These are phyloP conservation scores for Eurystomus glaucurus DNA, from an alignment of 2,797 vertebrate genomes.

Conservation along the genomic window DNA sequence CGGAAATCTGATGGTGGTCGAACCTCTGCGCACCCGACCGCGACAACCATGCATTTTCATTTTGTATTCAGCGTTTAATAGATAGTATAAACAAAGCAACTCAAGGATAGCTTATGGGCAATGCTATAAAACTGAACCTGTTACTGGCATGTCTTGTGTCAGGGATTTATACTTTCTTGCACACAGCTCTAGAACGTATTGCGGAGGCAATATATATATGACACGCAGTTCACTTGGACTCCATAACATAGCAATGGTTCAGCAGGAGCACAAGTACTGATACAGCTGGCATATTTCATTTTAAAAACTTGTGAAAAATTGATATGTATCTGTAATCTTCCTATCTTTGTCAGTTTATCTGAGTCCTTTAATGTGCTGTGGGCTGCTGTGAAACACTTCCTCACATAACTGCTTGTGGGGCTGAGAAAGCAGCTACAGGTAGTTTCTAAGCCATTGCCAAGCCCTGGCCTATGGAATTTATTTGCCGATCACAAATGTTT, in stretches of 20 bases:
- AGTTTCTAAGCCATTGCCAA: background rate
- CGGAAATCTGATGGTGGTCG: too few species aligned
- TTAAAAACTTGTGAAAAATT: conserved; percentile 27
- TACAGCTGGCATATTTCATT: background rate
- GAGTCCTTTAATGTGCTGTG: background rate
- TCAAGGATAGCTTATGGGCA: background rate
- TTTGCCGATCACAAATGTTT: background rate
- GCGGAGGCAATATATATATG: background rate
- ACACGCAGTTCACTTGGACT: background rate
- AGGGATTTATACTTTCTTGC: background rate
- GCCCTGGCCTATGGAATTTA: background rate
- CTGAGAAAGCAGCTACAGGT: background rate
- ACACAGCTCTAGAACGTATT: background rate
- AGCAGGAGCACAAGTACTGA: background rate
- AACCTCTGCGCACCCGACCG: too few species aligned
- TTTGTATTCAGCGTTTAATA: background rate
- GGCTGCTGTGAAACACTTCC: conserved; percentile 1
- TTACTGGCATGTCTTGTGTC: background rate
- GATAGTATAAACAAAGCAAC: background rate
- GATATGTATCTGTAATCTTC: background rate
- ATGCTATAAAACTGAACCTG: background rate
- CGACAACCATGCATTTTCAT: too few species aligned
- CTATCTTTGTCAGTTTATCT: background rate
- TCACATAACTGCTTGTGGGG: background rate
- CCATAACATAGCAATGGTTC: background rate